phyloP scores from a whole-genome alignment of 2,113 vertebrate species.

The Galemys pyrenaicus region DNA sequence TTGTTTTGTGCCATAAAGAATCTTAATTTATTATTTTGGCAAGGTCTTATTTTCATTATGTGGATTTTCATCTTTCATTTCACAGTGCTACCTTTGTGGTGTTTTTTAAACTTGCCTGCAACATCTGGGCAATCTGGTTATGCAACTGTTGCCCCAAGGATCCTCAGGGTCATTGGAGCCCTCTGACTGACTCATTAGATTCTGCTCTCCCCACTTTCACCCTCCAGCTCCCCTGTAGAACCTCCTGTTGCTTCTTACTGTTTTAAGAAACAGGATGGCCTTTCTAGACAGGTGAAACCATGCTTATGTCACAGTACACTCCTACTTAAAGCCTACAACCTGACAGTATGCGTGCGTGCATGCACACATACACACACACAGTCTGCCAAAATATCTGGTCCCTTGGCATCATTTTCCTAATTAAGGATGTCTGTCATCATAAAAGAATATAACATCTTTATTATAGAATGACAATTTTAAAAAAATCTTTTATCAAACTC shows the following conservation, averaged over 20 bases:
- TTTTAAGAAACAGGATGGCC: neutral
- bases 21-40: slow-evolving; percentile 29
- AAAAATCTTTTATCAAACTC: neutral
- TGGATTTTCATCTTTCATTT: neutral
- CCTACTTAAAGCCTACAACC: neutral
- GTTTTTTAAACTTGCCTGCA: neutral
- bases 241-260: neutral
- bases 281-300: neutral
- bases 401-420: neutral
- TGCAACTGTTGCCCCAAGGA: neutral
- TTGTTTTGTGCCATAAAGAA: neutral
- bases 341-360: too few relatives aligned
- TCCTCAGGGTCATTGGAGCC: neutral
- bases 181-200: neutral
- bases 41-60: neutral
- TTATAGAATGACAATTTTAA: neutral
- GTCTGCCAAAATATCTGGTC: neutral
- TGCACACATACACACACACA: neutral
- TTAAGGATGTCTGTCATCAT: neutral
- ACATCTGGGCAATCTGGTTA: neutral
- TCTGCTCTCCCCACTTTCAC: neutral
- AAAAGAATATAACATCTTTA: slow-evolving; percentile 6
- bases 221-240: neutral
- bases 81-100: neutral
- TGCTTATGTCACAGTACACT: neutral